Conservation (phyloP, 2,888 invertebrate genomes). For the Ophion ventricosus region DNA sequence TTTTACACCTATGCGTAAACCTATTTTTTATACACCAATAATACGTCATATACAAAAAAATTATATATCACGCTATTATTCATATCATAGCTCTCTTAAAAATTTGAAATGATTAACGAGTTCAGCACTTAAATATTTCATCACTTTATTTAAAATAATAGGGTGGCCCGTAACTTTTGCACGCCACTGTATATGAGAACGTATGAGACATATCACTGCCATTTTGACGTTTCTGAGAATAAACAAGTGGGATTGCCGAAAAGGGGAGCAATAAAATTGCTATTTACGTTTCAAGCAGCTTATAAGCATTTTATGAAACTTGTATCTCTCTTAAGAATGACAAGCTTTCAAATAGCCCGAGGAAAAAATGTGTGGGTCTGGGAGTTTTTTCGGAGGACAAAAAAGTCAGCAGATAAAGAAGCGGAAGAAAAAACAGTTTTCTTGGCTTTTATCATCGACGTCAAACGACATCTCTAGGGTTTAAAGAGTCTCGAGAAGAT, state of each 20-base stretch:
- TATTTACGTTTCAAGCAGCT: conserved; percentile 68
- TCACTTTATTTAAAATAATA: no score
- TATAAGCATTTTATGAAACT: conserved; percentile 66
- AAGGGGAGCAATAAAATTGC: conserved; percentile 67
- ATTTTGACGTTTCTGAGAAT: conserved; percentile 58
- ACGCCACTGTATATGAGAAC: neutral
- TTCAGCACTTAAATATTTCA: no score
- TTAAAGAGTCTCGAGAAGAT: conserved; percentile 4
- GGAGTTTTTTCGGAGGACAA: conserved; percentile 5
- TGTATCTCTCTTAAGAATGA: conserved; percentile 18
- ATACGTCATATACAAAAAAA: no score
- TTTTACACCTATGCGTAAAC: no score
- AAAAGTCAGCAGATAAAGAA: neutral
- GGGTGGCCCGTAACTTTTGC: no score
- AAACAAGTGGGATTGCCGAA: conserved; percentile 62
- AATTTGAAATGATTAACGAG: no score
- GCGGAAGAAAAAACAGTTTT: neutral
- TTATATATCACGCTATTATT: no score
- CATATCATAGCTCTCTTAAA: no score
- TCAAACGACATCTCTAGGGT: conserved; percentile 18
- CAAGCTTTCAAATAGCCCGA: conserved; percentile 17
- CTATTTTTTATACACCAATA: no score
- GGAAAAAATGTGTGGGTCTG: conserved; percentile 14
- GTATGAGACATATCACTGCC: conserved; percentile 33
- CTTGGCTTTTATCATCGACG: conserved; percentile 32